Conservation (phyloP, 2,888 invertebrate species). For the Aricia artaxerxes region DNA sequence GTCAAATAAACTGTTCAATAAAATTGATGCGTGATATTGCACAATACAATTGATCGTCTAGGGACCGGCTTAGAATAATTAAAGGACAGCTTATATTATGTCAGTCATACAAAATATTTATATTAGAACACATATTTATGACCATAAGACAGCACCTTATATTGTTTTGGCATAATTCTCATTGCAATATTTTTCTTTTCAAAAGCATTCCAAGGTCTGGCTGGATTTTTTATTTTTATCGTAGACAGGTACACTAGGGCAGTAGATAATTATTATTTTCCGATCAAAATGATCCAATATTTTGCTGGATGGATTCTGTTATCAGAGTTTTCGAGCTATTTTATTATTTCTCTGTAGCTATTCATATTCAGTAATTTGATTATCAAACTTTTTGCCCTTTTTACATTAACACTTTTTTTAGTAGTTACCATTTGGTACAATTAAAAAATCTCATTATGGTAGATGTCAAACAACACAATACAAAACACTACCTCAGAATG, state of each 20-base stretch:
- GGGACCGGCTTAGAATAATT: too few relatives aligned
- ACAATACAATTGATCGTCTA: too few relatives aligned
- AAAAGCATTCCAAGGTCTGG: slow-evolving; percentile 19
- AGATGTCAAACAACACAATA: neutral
- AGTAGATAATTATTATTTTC: neutral
- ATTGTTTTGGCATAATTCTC: neutral
- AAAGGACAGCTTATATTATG: too few relatives aligned
- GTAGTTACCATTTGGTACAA: neutral
- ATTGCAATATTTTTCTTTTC: neutral
- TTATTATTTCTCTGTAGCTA: neutral
- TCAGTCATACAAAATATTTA: too few relatives aligned
- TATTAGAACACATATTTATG: too few relatives aligned
- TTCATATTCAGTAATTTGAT: neutral
- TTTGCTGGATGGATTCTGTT: neutral
- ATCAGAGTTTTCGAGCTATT: neutral
- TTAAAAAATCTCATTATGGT: neutral
- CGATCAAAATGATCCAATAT: neutral
- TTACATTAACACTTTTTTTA: neutral
- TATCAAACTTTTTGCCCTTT: neutral
- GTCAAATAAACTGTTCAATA: too few relatives aligned
- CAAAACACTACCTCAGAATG: neutral
- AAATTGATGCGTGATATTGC: too few relatives aligned
- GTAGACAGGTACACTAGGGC: slow-evolving; percentile 18
- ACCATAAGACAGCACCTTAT: neutral
- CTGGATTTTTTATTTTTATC: slow-evolving; percentile 16